phyloP scores from a whole-genome alignment of 2,797 vertebrate species.

The Ptychobarbus kaznakovi region DNA sequence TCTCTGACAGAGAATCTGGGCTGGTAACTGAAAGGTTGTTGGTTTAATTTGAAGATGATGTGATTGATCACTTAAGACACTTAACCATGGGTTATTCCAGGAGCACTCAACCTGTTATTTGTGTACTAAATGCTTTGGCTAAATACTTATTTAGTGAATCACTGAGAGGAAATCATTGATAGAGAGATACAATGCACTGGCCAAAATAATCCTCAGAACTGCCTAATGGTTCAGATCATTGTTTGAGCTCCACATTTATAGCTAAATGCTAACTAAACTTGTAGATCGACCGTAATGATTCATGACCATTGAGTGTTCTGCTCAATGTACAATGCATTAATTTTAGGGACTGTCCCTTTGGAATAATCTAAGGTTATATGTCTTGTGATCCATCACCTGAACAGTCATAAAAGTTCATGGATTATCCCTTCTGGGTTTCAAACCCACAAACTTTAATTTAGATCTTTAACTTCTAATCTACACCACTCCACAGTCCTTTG shows the following conservation, averaged over 20 bases:
- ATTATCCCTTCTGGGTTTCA: not conserved
- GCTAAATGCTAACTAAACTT: not conserved
- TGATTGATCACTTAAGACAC: not conserved
- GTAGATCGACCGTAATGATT: not conserved
- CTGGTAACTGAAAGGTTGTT: not conserved
- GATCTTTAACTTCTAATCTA: not conserved
- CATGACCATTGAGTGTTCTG: not conserved
- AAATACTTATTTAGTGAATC: not conserved
- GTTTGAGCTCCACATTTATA: not conserved
- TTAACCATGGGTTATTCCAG: not conserved
- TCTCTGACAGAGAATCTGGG: not conserved
- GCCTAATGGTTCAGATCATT: not conserved
- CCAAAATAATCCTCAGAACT: not conserved
- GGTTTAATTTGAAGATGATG: not conserved
- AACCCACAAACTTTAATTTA: not conserved
- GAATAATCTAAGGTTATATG: slow-evolving; percentile 1
- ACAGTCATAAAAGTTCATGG: not conserved
- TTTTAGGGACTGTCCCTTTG: not conserved
- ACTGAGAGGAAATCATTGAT: not conserved
- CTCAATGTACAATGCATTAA: not conserved
- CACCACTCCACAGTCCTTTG: not conserved
- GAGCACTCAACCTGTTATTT: not conserved
- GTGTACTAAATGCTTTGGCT: slow-evolving; percentile 10
- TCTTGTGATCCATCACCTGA: slow-evolving; percentile 9
- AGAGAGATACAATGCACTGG: not conserved